A percentile compares a stretch with the other conserved stretches of the same genome.
Evolutionary conservation across 2,113 vertebrate genomes (phyloP).

Genomic region (Dendropsophus ebraccatus): DNA sequence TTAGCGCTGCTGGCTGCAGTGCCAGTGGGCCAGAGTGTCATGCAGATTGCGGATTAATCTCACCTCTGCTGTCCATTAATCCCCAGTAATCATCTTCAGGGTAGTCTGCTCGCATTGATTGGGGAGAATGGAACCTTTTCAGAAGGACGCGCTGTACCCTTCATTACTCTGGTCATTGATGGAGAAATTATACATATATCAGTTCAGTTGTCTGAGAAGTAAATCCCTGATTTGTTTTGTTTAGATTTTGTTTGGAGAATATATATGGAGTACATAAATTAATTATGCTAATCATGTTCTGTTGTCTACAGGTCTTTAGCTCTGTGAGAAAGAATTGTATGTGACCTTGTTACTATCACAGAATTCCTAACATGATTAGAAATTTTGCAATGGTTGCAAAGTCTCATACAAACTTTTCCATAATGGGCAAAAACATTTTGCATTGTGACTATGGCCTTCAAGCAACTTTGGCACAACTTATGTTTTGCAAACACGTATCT

Average conservation of each 20-base stretch:
- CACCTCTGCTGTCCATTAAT: constrained; percentile 45
- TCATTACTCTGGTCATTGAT: background rate
- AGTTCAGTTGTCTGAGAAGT: background rate
- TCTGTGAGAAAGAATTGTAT: too few relatives aligned
- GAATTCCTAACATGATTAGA: background rate
- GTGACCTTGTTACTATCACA: background rate
- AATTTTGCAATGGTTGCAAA: background rate
- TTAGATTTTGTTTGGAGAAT: background rate
- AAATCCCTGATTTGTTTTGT: background rate
- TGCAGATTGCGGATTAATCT: constrained; percentile 43
- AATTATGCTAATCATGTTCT: background rate
- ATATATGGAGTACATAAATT: background rate
- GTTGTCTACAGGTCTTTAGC: too few relatives aligned
- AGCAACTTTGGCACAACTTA: too few relatives aligned
- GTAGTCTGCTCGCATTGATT: constrained; percentile 32
- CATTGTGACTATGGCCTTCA: too few relatives aligned
- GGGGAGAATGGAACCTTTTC: constrained; percentile 46
- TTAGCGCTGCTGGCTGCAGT: background rate
- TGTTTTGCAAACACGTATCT: too few relatives aligned
- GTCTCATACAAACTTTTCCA: too few relatives aligned
- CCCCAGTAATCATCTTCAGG: constrained; percentile 42
- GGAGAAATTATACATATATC: background rate
- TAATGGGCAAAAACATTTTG: too few relatives aligned
- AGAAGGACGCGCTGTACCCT: background rate
- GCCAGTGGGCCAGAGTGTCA: constrained; percentile 25